Percentiles rank a stretch among this genome's conserved stretches.
Evolutionary conservation across 2,888 invertebrate species (phyloP).

Genomic region (Morpho helenor): DNA sequence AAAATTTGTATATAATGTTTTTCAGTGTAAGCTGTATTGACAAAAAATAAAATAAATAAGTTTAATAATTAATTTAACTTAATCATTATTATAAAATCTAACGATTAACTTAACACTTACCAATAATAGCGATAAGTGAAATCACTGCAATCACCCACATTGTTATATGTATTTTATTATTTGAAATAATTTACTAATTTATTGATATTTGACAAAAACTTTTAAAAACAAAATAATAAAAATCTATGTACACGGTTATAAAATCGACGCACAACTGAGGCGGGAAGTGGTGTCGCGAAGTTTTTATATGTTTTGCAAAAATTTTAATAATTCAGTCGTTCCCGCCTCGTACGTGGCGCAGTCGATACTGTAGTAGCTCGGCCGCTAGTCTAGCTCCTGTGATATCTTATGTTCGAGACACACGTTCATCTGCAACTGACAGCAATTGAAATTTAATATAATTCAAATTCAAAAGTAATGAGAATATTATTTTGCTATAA

Average conservation of each 20-base stretch:
- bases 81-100: too few relatives aligned
- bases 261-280: slow-evolving; percentile 41
- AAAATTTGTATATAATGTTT: too few relatives aligned
- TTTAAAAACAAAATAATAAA: not conserved
- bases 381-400: slow-evolving; percentile 10
- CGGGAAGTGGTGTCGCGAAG: slow-evolving; percentile 29
- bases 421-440: slow-evolving; percentile 5
- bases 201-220: not conserved
- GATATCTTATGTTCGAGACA: slow-evolving; percentile 19
- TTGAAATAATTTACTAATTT: too few relatives aligned
- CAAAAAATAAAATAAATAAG: too few relatives aligned
- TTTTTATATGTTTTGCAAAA: slow-evolving; percentile 56
- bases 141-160: slow-evolving; percentile 43
- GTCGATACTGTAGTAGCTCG: slow-evolving; percentile 24
- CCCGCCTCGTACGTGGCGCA: slow-evolving; percentile 15
- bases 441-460: not conserved
- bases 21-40: too few relatives aligned
- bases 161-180: slow-evolving; percentile 18
- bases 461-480: too few relatives aligned
- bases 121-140: slow-evolving; percentile 40
- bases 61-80: too few relatives aligned
- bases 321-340: slow-evolving; percentile 9
- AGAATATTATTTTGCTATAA: too few relatives aligned
- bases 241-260: slow-evolving; percentile 36
- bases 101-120: slow-evolving; percentile 35